Evolutionary conservation across 2,888 invertebrate species (phyloP).

Genomic region (Hydriomena furcata): DNA sequence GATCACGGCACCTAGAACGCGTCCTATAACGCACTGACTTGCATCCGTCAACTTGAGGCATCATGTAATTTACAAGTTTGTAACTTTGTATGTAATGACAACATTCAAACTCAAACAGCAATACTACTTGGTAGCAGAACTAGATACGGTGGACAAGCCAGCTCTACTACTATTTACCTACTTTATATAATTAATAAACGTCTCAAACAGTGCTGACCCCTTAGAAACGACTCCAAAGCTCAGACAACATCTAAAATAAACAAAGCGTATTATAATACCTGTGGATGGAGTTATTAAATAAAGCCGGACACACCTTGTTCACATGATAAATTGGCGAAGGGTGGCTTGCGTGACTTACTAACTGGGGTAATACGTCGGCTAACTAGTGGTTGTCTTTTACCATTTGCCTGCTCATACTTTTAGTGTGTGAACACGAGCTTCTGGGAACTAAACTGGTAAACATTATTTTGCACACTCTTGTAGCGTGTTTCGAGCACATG

Average conservation of each 20-base stretch:
- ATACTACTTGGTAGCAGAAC: too few relatives aligned
- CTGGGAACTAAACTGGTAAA: conserved; percentile 1
- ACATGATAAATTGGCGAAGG: conserved; percentile 33
- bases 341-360: conserved; percentile 34
- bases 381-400: conserved; percentile 31
- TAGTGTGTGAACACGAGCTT: conserved; percentile 8
- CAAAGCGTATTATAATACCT: conserved; percentile 9
- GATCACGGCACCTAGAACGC: too few relatives aligned
- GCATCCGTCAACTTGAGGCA: too few relatives aligned
- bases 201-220: too few relatives aligned
- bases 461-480: background rate
- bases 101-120: too few relatives aligned
- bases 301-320: conserved; percentile 30
- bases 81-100: too few relatives aligned
- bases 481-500: background rate
- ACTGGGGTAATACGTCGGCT: conserved; percentile 30
- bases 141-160: too few relatives aligned
- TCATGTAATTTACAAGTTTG: too few relatives aligned
- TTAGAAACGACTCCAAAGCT: too few relatives aligned
- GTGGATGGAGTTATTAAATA: conserved; percentile 29
- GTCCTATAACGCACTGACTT: too few relatives aligned
- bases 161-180: too few relatives aligned
- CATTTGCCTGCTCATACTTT: conserved; percentile 31
- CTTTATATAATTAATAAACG: too few relatives aligned
- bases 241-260: background rate